phyloP scores from a whole-genome alignment of 64 coral and sea anemone species.

The Pocillopora verrucosa region DNA sequence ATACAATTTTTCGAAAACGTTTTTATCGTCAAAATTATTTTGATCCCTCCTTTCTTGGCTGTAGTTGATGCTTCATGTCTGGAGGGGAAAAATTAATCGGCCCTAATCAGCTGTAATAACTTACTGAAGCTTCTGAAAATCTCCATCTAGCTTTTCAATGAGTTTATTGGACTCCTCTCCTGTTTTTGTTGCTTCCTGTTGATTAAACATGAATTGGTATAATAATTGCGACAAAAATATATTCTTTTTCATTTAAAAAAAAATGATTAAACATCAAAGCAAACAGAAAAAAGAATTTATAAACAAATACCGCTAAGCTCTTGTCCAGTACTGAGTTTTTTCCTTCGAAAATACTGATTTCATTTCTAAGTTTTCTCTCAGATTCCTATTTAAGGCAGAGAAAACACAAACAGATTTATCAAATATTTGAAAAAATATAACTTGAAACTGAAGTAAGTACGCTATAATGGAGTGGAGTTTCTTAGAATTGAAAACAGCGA shows the following conservation, averaged over 20 bases:
- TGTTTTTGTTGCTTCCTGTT: neutral
- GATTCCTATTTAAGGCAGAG: neutral
- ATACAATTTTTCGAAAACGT: no score
- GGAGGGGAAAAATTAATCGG: neutral
- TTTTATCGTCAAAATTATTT: no score
- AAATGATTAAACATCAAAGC: neutral
- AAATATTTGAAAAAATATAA: neutral
- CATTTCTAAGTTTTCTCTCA: conserved; percentile 29
- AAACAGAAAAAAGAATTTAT: neutral
- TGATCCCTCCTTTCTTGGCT: no score
- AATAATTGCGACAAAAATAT: neutral
- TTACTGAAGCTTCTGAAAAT: conserved; percentile 6
- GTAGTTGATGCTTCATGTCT: no score
- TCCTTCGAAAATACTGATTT: conserved; percentile 28
- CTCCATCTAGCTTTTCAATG: conserved; percentile 25
- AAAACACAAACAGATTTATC: neutral
- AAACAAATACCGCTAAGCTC: neutral
- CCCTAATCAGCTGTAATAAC: neutral
- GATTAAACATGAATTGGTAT: neutral
- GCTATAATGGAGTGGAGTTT: neutral
- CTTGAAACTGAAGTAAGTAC: neutral
- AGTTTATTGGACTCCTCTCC: neutral
- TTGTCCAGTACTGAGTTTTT: neutral
- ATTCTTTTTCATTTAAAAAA: neutral
- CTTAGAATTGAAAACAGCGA: no score